Conservation (phyloP, 2,113 vertebrate species). For the Sciurus niger region DNA sequence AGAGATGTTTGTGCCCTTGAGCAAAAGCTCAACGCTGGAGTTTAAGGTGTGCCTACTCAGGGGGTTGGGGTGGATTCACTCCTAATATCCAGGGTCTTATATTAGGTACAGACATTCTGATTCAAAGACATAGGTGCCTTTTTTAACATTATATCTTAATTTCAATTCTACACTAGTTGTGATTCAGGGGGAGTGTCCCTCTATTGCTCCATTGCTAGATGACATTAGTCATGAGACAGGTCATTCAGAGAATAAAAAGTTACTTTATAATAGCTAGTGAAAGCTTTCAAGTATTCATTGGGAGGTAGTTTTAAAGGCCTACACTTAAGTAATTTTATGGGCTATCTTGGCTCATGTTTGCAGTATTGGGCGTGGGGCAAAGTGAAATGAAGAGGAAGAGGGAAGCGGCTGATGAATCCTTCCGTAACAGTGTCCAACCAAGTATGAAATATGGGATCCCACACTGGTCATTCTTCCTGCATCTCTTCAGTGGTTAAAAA, state of each 20-base stretch:
- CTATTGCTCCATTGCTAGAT: constrained; percentile 37
- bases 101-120: neutral
- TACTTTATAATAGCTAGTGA: constrained; percentile 73
- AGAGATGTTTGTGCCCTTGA: neutral
- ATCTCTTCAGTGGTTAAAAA: neutral
- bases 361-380: constrained; percentile 20
- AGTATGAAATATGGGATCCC: neutral
- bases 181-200: constrained; percentile 60
- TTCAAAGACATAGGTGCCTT: neutral
- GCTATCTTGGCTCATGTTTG: constrained; percentile 57
- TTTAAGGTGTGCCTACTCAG: neutral
- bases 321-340: constrained; percentile 69
- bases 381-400: constrained; percentile 36
- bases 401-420: neutral
- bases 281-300: constrained; percentile 72
- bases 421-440: neutral
- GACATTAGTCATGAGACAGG: constrained; percentile 68
- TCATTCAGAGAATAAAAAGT: constrained; percentile 74
- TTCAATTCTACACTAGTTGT: neutral
- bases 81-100: neutral
- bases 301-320: constrained; percentile 48
- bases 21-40: neutral
- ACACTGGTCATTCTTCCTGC: neutral
- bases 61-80: neutral
- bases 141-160: neutral